A percentile compares a stretch with the other conserved stretches of the same genome.
Conservation (phyloP, 2,888 invertebrate species). For the Plagodis pulveraria region DNA sequence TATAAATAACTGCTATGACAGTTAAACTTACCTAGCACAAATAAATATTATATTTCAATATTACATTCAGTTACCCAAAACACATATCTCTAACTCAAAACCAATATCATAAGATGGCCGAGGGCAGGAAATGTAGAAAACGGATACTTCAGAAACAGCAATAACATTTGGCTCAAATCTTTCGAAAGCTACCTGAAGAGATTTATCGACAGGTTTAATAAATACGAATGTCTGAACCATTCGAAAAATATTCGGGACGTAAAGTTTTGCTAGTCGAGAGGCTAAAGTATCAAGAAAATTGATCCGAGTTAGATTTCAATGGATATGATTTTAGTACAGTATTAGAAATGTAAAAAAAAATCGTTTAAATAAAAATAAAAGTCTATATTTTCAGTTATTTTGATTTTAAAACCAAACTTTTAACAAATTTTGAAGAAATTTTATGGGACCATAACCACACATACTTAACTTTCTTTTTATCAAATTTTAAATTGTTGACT, state of each 20-base stretch:
- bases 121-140: conserved; percentile 22
- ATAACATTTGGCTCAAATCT: conserved; percentile 35
- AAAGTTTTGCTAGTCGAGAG: conserved; percentile 11
- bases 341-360: too few species aligned
- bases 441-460: too few species aligned
- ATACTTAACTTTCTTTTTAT: too few species aligned
- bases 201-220: conserved; percentile 36
- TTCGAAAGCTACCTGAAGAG: conserved; percentile 33
- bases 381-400: not conserved
- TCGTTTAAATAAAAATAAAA: not conserved
- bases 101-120: conserved; percentile 9
- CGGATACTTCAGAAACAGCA: conserved; percentile 25
- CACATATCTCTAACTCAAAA: conserved; percentile 4
- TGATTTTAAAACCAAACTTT: too few species aligned
- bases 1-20: too few species aligned
- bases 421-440: too few species aligned
- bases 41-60: too few species aligned
- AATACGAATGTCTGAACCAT: conserved; percentile 31
- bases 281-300: conserved; percentile 12
- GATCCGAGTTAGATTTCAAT: not conserved
- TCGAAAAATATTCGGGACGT: conserved; percentile 25
- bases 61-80: conserved; percentile 4
- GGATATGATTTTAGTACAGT: not conserved
- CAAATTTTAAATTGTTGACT: too few species aligned
- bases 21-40: too few species aligned